Conservation (phyloP, 35 echinoderm and acorn worm species). For the Anneissia japonica region DNA sequence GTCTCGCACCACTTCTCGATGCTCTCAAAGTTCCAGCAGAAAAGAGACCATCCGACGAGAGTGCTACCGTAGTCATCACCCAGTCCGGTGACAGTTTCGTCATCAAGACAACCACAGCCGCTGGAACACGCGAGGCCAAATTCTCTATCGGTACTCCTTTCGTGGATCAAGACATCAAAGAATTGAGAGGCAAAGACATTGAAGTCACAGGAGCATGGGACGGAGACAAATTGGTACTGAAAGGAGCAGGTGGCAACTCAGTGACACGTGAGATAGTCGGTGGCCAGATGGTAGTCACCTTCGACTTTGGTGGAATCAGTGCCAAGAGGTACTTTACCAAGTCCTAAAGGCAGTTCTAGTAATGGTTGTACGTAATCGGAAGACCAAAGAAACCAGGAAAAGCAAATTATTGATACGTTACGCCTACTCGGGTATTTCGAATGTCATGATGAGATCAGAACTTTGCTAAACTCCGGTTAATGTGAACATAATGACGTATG, state of each 20-base stretch:
- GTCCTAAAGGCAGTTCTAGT: no score
- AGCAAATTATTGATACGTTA: no score
- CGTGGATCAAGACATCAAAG: constrained; percentile 35
- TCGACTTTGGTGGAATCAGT: constrained; percentile 26
- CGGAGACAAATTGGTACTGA: constrained; percentile 38
- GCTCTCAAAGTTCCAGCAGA: constrained; percentile 6
- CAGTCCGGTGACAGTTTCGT: constrained; percentile 38
- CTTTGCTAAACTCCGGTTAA: no score
- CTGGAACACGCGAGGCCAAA: constrained; percentile 20
- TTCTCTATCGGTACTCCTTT: constrained; percentile 57
- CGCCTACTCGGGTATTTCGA: no score
- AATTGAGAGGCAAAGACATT: constrained; percentile 39
- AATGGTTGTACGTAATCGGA: no score
- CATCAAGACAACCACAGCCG: constrained; percentile 20
- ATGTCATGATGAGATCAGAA: no score
- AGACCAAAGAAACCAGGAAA: no score
- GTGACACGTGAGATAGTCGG: constrained; percentile 53
- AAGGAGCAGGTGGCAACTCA: constrained; percentile 29
- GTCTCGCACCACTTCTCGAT: not conserved
- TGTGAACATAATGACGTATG: no score
- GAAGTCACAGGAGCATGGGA: constrained; percentile 43
- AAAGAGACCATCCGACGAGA: constrained; percentile 9
- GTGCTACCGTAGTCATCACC: constrained; percentile 8
- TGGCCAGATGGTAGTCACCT: constrained; percentile 46
- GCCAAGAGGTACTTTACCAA: constrained; percentile 64